Conservation (phyloP, 1,140 invertebrate species). For the Chionoecetes opilio region DNA sequence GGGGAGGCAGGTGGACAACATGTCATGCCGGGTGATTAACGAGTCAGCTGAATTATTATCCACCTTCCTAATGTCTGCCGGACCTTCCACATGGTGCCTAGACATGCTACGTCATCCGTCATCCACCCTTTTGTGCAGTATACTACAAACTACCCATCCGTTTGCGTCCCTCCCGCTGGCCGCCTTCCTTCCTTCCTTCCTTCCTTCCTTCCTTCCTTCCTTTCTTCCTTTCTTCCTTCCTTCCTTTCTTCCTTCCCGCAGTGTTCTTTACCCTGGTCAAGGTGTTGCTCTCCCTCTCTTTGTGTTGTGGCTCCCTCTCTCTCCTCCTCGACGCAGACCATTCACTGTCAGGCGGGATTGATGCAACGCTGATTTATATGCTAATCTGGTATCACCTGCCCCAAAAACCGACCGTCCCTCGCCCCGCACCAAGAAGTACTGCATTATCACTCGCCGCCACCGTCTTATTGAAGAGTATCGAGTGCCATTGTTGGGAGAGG, state of each 20-base stretch:
- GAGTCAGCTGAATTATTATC: background rate
- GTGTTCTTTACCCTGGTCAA: background rate
- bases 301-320: background rate
- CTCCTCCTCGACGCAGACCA: background rate
- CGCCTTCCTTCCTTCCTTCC: background rate
- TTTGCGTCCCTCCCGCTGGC: background rate
- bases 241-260: background rate
- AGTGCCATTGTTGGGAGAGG: background rate
- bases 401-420: background rate
- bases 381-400: constrained; percentile 15
- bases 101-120: constrained; percentile 4
- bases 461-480: background rate
- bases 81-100: background rate
- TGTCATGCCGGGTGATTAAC: constrained; percentile 7
- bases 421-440: background rate
- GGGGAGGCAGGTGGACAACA: background rate
- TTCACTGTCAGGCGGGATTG: constrained; percentile 13
- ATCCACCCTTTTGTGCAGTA: background rate
- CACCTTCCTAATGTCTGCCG: background rate
- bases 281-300: background rate
- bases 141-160: background rate
- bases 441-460: background rate
- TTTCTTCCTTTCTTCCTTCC: background rate
- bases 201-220: background rate
- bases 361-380: constrained; percentile 7